Conservation (phyloP, 2,888 invertebrate genomes). For the Eupithecia inturbata region DNA sequence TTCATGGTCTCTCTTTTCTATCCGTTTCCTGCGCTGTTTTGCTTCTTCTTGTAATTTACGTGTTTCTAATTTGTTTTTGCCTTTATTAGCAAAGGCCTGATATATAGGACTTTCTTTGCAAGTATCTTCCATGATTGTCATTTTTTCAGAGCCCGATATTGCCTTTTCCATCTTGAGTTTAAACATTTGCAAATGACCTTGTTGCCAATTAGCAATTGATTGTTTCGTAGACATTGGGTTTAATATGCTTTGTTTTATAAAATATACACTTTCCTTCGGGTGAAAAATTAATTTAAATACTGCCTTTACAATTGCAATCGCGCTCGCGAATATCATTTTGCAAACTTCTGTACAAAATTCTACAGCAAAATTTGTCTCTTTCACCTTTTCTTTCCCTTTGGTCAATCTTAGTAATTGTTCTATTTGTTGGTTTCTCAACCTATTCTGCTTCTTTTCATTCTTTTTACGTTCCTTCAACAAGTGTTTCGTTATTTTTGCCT, state of each 20-base stretch:
- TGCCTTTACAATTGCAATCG: neutral
- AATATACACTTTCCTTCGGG: neutral
- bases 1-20: neutral
- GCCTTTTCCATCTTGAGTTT: neutral
- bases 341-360: slow-evolving; percentile 11
- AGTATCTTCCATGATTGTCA: slow-evolving; percentile 3
- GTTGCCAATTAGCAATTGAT: neutral
- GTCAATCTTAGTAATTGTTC: neutral
- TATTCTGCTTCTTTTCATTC: neutral
- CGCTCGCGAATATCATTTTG: neutral
- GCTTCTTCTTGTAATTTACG: neutral
- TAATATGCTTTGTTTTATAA: neutral
- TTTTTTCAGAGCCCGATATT: neutral
- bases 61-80: neutral
- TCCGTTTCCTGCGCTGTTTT: neutral
- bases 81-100: neutral
- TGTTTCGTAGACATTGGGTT: neutral
- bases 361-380: slow-evolving; percentile 8
- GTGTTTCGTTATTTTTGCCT: neutral
- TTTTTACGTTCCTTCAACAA: neutral
- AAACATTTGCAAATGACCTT: neutral
- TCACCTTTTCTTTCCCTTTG: neutral
- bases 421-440: neutral
- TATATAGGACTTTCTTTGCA: neutral
- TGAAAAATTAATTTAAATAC: neutral